phyloP scores from a whole-genome alignment of 2,888 invertebrate genomes.

The Dynastes grantii region DNA sequence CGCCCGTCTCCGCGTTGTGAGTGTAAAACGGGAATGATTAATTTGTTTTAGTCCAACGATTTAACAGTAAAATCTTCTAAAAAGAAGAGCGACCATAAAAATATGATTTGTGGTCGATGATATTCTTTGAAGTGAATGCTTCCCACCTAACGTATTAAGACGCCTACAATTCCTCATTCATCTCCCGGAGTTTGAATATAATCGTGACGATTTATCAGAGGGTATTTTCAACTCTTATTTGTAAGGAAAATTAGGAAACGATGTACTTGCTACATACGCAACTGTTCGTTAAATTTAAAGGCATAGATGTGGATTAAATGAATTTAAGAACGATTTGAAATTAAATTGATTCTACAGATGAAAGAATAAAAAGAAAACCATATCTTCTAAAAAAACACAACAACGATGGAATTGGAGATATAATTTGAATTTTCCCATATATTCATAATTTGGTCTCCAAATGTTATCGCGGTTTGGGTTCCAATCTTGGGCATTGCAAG shows the following conservation, averaged over 20 bases:
- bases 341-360: too few relatives aligned
- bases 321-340: not conserved
- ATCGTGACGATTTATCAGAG: slow-evolving; percentile 16
- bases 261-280: not conserved
- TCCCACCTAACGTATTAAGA: slow-evolving; percentile 18
- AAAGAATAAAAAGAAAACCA: too few relatives aligned
- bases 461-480: too few relatives aligned
- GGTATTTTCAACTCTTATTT: not conserved
- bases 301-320: not conserved
- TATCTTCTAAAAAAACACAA: too few relatives aligned
- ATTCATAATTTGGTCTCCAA: too few relatives aligned
- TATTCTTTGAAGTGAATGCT: slow-evolving; percentile 36
- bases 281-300: not conserved
- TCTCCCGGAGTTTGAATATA: not conserved
- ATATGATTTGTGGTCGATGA: slow-evolving; percentile 38
- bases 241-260: too few relatives aligned
- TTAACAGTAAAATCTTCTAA: slow-evolving; percentile 21
- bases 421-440: too few relatives aligned
- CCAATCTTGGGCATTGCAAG: too few relatives aligned
- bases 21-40: slow-evolving; percentile 27
- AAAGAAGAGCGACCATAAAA: slow-evolving; percentile 22
- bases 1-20: not conserved
- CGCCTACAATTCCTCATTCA: slow-evolving; percentile 1
- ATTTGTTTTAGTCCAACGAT: slow-evolving; percentile 24
- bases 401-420: too few relatives aligned